Evolutionary conservation across 2,888 invertebrate species (phyloP).

Genomic region (Epicampocera succincta): DNA sequence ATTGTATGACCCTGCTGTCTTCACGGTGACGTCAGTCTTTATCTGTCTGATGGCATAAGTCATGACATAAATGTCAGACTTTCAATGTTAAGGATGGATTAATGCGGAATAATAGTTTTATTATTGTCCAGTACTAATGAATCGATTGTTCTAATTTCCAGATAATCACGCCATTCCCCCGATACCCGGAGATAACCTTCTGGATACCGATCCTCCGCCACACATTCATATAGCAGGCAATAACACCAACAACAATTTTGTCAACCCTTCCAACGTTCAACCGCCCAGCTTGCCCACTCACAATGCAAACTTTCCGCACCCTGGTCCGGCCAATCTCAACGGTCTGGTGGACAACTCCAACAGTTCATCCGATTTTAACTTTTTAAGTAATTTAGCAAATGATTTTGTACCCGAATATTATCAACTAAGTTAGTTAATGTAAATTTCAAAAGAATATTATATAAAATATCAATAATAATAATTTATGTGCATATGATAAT

Average conservation of each 20-base stretch:
- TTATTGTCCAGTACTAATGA: too few relatives aligned
- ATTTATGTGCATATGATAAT: not conserved
- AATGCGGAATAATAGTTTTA: too few relatives aligned
- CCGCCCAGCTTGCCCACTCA: conserved; percentile 42
- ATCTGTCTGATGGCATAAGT: too few relatives aligned
- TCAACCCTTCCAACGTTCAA: conserved; percentile 65
- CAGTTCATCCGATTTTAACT: conserved; percentile 96
- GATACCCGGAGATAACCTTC: conserved; percentile 44
- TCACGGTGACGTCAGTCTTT: too few relatives aligned
- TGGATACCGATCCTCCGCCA: conserved; percentile 64
- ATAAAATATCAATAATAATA: not conserved
- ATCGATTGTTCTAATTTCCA: conserved; percentile 8
- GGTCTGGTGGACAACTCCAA: conserved; percentile 90
- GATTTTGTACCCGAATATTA: conserved; percentile 97
- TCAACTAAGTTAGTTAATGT: conserved; percentile 81
- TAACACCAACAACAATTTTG: conserved; percentile 62
- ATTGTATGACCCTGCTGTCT: too few relatives aligned
- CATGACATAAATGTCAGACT: too few relatives aligned
- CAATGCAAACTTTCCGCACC: conserved; percentile 60
- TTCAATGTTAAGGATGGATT: too few relatives aligned
- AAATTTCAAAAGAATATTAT: conserved; percentile 55
- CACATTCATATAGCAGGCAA: conserved; percentile 59
- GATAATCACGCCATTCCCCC: conserved; percentile 54
- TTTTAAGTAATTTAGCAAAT: conserved; percentile 94
- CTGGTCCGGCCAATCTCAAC: conserved; percentile 84